Evolutionary conservation across 2,113 vertebrate genomes (phyloP), one percentile per base, ranked within the genome.

Genomic region (Empidonax alnorum): DNA sequence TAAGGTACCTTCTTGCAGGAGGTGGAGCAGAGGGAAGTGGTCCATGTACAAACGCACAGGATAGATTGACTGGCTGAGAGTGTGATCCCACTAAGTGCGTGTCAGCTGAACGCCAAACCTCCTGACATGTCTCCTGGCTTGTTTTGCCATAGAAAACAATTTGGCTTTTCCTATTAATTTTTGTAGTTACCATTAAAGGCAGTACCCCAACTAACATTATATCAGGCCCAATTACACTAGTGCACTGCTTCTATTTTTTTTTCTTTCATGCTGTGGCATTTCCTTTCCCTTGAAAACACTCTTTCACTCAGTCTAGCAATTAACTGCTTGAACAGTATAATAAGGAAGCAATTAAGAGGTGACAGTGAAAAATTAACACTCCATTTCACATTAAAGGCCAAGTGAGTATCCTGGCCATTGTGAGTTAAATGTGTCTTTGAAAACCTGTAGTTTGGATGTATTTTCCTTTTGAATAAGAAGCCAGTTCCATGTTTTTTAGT

Each of bases 271-370:
- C 98, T 98, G 98, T 97, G 98, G 98, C 97, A 98, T 98, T 98
- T 98, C 98, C 98, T 98, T 97, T 98, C 96, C 98, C 97, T 97
- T 98, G 98, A 98, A 98, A 98, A 98, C 98, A 97, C 97, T 97
- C 97, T 98, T 98, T 98, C 98, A 98, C 97, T 98, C 97, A 96
- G 98, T 98, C 97, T 98, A 98, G 98, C 98, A 98, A 98, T 98
- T 98, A 98, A 98, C 98, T 98, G 98, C 98, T 98, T 98, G 98
- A 98, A 98, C 97, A 98, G 97, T 98, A 98, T 98, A 98, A 98
- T 98, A 98, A 98, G 98, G 98, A 98, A 98, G 98, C 98, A 98
- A 98, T 98, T 98, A 98, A 98, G 98, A 98, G 98, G 98, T 98
- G 98, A 98, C 98, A 98, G 98, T 98, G 98, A 98, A 98, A 98